Percentiles rank a stretch among this genome's conserved stretches.
Evolutionary conservation across 2,888 invertebrate species (phyloP).

Genomic region (Leptothorax acervorum): DNA sequence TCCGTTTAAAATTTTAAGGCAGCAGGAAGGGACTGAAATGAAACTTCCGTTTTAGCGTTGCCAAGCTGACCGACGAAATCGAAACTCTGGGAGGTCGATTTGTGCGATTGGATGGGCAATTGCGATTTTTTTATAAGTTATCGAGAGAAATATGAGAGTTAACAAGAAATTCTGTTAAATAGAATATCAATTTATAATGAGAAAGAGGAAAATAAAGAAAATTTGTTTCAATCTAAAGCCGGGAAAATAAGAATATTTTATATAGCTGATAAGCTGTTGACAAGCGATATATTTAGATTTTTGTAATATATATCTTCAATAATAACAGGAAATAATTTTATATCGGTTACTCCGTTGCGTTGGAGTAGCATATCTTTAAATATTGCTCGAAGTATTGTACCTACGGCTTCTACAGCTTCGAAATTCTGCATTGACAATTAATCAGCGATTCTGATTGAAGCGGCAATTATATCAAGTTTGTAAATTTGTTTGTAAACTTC

Average conservation of each 20-base stretch:
- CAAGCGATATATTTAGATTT: background rate
- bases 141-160: constrained; percentile 2
- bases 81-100: constrained; percentile 33
- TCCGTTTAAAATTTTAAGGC: constrained; percentile 66
- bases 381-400: background rate
- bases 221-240: background rate
- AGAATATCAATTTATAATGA: background rate
- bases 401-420: background rate
- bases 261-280: background rate
- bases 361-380: background rate
- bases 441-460: background rate
- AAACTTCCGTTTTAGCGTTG: constrained; percentile 53
- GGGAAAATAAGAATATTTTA: constrained; percentile 12
- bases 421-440: background rate
- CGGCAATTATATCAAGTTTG: background rate
- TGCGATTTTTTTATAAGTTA: constrained; percentile 3
- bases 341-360: background rate
- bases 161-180: constrained; percentile 34
- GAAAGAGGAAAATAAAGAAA: background rate
- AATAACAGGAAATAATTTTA: constrained; percentile 1
- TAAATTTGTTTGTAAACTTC: background rate
- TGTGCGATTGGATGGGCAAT: constrained; percentile 29
- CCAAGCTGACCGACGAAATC: constrained; percentile 36
- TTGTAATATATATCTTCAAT: background rate
- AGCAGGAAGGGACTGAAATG: constrained; percentile 46